A percentile compares a stretch with the other conserved stretches of the same genome.
These are phyloP conservation scores for Bombyx huttoni DNA, from an alignment of 2,888 invertebrate genomes.

Conservation along the genomic window DNA sequence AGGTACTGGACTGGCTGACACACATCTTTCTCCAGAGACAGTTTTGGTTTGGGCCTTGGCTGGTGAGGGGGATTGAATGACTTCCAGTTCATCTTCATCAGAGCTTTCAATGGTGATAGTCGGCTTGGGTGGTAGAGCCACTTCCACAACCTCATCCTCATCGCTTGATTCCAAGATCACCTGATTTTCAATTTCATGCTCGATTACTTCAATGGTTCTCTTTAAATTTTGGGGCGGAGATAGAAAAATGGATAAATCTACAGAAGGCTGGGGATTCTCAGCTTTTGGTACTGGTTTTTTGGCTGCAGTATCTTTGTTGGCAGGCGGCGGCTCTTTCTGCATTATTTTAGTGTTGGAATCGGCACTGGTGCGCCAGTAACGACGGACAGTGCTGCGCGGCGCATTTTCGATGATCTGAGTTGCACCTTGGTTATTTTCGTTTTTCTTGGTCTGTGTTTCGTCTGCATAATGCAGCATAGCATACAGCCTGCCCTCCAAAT, in stretches of 20 bases:
- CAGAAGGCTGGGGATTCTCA: conserved; percentile 14
- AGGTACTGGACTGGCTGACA: conserved; percentile 57
- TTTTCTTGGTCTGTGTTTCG: conserved; percentile 39
- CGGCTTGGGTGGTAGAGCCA: conserved; percentile 56
- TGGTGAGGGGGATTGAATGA: conserved; percentile 20
- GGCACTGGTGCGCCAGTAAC: conserved; percentile 50
- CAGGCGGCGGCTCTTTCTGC: conserved; percentile 3
- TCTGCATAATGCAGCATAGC: conserved; percentile 62
- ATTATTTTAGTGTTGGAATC: conserved; percentile 36
- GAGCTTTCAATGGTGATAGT: conserved; percentile 65
- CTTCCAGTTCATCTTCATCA: conserved; percentile 50
- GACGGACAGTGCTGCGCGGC: conserved; percentile 40
- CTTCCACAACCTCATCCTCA: conserved; percentile 63
- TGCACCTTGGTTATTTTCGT: conserved; percentile 23
- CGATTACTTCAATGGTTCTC: conserved; percentile 45
- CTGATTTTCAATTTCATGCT: conserved; percentile 26
- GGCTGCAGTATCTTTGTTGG: conserved; percentile 21
- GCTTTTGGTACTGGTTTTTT: conserved; percentile 33
- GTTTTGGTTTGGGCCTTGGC: conserved; percentile 14
- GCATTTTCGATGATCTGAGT: conserved; percentile 26
- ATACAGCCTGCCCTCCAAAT: conserved; percentile 60
- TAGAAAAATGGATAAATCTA: conserved; percentile 44
- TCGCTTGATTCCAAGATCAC: conserved; percentile 52
- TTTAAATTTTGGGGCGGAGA: conserved; percentile 36
- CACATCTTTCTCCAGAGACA: conserved; percentile 27